phyloP scores from a whole-genome alignment of 1,140 invertebrate species.

The Lordiphosa collinella region DNA sequence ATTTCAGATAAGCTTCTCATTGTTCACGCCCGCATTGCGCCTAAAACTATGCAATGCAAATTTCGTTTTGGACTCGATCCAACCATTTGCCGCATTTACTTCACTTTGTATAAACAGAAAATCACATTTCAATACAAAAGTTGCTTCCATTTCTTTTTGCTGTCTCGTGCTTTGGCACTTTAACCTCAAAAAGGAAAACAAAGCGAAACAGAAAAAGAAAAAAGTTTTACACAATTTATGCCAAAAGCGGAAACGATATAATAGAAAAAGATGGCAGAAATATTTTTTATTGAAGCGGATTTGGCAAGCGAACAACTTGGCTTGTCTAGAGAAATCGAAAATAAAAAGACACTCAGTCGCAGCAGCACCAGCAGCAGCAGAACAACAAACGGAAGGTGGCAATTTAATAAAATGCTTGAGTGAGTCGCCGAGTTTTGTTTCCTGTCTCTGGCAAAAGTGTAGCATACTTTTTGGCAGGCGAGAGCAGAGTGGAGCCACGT shows the following conservation, averaged over 20 bases:
- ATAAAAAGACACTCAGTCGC: slow-evolving; percentile 43
- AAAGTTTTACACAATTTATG: slow-evolving; percentile 50
- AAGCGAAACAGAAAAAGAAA: slow-evolving; percentile 32
- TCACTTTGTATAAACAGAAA: slow-evolving; percentile 20
- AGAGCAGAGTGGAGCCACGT: slow-evolving; percentile 27
- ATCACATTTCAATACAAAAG: slow-evolving; percentile 69
- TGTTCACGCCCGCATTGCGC: slow-evolving; percentile 62
- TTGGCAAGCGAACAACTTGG: slow-evolving; percentile 28
- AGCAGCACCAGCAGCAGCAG: slow-evolving; percentile 20
- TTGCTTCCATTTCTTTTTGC: slow-evolving; percentile 24
- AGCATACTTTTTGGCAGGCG: slow-evolving; percentile 64
- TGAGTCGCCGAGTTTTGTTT: slow-evolving; percentile 76
- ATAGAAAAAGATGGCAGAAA: slow-evolving; percentile 72
- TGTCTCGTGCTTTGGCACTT: slow-evolving; percentile 64
- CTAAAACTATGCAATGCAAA: slow-evolving; percentile 66
- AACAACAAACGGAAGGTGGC: slow-evolving; percentile 79
- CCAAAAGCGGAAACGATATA: slow-evolving; percentile 70
- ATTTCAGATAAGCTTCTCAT: slow-evolving; percentile 62
- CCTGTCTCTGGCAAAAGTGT: slow-evolving; percentile 51
- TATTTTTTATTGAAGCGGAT: slow-evolving; percentile 37
- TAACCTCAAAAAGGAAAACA: slow-evolving; percentile 48
- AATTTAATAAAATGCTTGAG: slow-evolving; percentile 80
- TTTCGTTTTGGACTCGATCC: slow-evolving; percentile 64
- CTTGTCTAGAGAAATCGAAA: slow-evolving; percentile 51
- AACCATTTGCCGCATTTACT: slow-evolving; percentile 63